A percentile compares a stretch with the other conserved stretches of the same genome.
phyloP scores from a whole-genome alignment of 2,797 vertebrate genomes.

The Peromyscus nudipes region DNA sequence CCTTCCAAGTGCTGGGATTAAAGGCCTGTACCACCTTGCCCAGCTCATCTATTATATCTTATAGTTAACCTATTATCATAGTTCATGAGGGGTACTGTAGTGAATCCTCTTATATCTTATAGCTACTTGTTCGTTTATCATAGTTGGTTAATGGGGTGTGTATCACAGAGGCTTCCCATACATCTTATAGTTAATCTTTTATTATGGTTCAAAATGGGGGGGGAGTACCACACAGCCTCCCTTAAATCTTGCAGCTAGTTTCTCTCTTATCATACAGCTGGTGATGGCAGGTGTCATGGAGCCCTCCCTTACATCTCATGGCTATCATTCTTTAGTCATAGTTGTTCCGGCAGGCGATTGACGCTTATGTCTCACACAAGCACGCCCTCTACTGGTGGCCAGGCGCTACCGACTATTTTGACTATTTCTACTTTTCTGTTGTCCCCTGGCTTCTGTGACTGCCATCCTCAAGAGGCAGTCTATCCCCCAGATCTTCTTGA shows the following conservation, averaged over 20 bases:
- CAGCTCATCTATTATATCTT: not conserved
- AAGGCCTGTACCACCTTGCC: not conserved
- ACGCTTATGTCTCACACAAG: not conserved
- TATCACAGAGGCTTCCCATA: not conserved
- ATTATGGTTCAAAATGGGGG: not conserved
- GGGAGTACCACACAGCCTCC: not conserved
- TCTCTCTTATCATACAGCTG: not conserved
- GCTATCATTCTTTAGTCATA: not conserved
- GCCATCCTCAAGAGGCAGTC: not conserved
- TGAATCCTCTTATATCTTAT: not conserved
- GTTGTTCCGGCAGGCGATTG: not conserved
- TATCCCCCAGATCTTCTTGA: not conserved
- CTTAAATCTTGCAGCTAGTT: not conserved
- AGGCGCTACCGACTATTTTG: not conserved
- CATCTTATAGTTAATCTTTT: not conserved
- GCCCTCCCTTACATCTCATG: not conserved
- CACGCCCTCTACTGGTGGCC: not conserved
- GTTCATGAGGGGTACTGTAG: not conserved
- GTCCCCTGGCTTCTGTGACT: not conserved
- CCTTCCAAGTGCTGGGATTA: not conserved
- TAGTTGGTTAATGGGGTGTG: not conserved
- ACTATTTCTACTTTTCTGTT: not conserved
- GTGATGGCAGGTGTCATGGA: no score
- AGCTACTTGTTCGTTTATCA: not conserved
- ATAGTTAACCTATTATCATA: not conserved